A percentile compares a stretch with the other conserved stretches of the same genome.
These are phyloP conservation scores for Cetoscarus ocellatus DNA, from an alignment of 2,797 vertebrate genomes.

Conservation along the genomic window DNA sequence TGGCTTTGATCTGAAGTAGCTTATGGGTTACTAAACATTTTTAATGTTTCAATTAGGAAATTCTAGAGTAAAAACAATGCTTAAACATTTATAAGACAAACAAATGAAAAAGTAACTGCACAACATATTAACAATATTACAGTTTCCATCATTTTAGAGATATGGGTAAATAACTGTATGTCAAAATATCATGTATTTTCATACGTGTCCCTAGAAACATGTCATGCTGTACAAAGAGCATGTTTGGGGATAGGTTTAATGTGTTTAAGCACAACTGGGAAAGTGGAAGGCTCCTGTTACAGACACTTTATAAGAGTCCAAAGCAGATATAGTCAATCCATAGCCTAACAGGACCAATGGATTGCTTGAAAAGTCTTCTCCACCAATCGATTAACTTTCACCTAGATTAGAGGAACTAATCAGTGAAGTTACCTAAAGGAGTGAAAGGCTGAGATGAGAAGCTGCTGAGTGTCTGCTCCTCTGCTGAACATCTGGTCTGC, in stretches of 20 bases:
- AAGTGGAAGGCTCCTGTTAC: conserved; percentile 13
- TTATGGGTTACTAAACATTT: no score
- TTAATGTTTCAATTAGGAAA: no score
- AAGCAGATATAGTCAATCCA: conserved; percentile 17
- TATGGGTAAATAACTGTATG: no score
- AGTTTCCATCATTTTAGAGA: no score
- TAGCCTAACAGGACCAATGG: conserved; percentile 14
- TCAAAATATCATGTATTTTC: no score
- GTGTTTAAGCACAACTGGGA: conserved; percentile 2
- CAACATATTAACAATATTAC: no score
- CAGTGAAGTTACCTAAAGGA: conserved; percentile 26
- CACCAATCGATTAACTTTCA: conserved; percentile 41
- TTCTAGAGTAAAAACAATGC: no score
- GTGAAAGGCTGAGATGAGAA: conserved; percentile 20
- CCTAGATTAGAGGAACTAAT: conserved; percentile 40
- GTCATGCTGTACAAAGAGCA: not conserved
- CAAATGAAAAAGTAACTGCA: no score
- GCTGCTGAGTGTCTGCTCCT: conserved; percentile 3
- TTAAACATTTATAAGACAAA: no score
- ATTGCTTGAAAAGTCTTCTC: conserved; percentile 3
- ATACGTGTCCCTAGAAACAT: not conserved
- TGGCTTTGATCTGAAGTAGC: no score
- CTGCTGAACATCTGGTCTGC: conserved; percentile 7
- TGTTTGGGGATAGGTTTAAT: not conserved
- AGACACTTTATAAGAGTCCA: conserved; percentile 22